Percentiles rank a stretch among this genome's conserved stretches.
Conservation (phyloP, 2,797 vertebrate species). For the Champsocephalus esox region DNA sequence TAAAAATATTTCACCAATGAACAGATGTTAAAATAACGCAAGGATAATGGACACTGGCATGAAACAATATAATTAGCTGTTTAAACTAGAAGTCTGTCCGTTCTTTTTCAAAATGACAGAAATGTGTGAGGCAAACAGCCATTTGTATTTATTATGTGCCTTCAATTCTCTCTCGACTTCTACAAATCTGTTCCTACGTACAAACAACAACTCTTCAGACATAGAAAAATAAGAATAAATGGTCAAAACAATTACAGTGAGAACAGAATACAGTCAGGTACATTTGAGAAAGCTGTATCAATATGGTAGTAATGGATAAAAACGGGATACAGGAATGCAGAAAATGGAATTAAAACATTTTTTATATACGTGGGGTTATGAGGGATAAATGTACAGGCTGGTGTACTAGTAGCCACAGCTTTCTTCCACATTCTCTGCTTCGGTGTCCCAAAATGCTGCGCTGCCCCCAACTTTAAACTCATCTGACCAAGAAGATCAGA, state of each 20-base stretch:
- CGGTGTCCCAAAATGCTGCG: constrained; percentile 65
- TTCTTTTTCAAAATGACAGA: constrained; percentile 62
- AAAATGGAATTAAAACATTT: constrained; percentile 58
- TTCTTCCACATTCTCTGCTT: constrained; percentile 72
- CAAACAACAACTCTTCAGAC: constrained; percentile 57
- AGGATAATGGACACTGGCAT: constrained; percentile 34
- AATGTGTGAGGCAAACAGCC: constrained; percentile 46
- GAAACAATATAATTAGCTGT: constrained; percentile 39
- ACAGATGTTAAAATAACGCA: not conserved
- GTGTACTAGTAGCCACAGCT: constrained; percentile 67
- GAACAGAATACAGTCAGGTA: constrained; percentile 73
- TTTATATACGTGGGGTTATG: constrained; percentile 66
- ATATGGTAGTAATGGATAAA: constrained; percentile 59
- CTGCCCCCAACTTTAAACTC: constrained; percentile 70
- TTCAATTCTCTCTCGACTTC: constrained; percentile 46
- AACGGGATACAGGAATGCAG: constrained; percentile 49
- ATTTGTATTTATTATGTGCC: constrained; percentile 57
- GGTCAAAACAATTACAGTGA: constrained; percentile 69
- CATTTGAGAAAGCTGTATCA: constrained; percentile 73
- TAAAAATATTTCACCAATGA: constrained; percentile 2
- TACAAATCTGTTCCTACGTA: constrained; percentile 67
- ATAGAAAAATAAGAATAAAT: constrained; percentile 62
- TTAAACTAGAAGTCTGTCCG: constrained; percentile 50
- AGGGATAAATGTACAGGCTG: constrained; percentile 72
- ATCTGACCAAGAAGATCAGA: constrained; percentile 15